Evolutionary conservation across 2,888 invertebrate genomes (phyloP).

Genomic region (Neuroscelio doddi): DNA sequence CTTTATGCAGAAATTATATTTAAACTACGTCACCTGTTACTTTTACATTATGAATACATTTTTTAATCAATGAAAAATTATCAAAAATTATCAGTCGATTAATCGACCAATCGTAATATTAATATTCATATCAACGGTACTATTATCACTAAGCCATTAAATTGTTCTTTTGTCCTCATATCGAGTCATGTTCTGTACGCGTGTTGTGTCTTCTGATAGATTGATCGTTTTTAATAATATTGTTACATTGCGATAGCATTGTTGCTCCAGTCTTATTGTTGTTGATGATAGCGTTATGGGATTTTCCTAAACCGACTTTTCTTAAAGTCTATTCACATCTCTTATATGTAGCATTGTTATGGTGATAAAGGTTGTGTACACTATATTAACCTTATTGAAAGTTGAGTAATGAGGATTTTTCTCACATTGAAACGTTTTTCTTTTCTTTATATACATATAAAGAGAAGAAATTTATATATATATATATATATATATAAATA

Average conservation of each 20-base stretch:
- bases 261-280: conserved; percentile 33
- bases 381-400: no score
- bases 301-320: conserved; percentile 44
- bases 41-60: no score
- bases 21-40: no score
- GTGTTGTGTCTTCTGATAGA: conserved; percentile 35
- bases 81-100: conserved; percentile 5
- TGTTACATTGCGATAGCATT: conserved; percentile 41
- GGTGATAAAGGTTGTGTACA: no score
- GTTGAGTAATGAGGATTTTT: no score
- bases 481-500: no score
- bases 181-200: conserved; percentile 37
- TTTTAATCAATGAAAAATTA: no score
- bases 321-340: background rate
- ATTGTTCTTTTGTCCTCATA: conserved; percentile 14
- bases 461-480: no score
- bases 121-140: background rate
- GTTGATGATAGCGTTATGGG: conserved; percentile 20
- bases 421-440: no score
- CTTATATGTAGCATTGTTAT: no score
- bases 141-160: conserved; percentile 8
- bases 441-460: no score
- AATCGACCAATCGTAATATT: conserved; percentile 1
- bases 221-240: conserved; percentile 45
- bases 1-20: no score